These are phyloP conservation scores for Aethes cnicana DNA, from an alignment of 2,888 invertebrate genomes.

Conservation along the genomic window DNA sequence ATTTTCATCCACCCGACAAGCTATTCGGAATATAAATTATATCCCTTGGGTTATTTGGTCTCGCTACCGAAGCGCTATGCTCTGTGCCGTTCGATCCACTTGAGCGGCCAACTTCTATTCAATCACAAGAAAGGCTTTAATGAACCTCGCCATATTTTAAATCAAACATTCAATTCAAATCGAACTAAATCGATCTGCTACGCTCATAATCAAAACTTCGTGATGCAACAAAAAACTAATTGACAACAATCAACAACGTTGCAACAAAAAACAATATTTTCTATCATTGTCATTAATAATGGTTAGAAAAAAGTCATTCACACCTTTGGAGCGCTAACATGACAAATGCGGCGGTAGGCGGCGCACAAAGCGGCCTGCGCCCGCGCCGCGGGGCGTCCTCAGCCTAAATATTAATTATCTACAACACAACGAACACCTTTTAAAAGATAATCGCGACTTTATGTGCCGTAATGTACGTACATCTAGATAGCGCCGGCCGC, in stretches of 20 bases:
- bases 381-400: slow-evolving; percentile 73
- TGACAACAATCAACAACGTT: slow-evolving; percentile 79
- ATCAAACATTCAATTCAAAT: slow-evolving; percentile 76
- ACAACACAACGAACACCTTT: slow-evolving; percentile 77
- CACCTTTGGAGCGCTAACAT: slow-evolving; percentile 81
- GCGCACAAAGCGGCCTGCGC: slow-evolving; percentile 64
- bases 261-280: slow-evolving; percentile 78
- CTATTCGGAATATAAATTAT: slow-evolving; percentile 43
- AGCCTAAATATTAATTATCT: slow-evolving; percentile 80
- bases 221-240: slow-evolving; percentile 75
- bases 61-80: slow-evolving; percentile 3
- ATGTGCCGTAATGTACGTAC: slow-evolving; percentile 60
- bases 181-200: slow-evolving; percentile 69
- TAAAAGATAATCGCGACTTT: slow-evolving; percentile 76
- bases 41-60: slow-evolving; percentile 25
- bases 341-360: slow-evolving; percentile 74
- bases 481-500: slow-evolving; percentile 59
- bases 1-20: slow-evolving; percentile 46
- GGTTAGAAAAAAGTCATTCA: slow-evolving; percentile 79
- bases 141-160: slow-evolving; percentile 71
- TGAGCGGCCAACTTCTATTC: slow-evolving; percentile 36
- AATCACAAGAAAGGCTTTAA: slow-evolving; percentile 62
- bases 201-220: slow-evolving; percentile 66
- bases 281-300: slow-evolving; percentile 81
- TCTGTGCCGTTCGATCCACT: neutral